Evolutionary conservation across 1,140 invertebrate genomes (phyloP).

Genomic region (Lepidurus packardi): DNA sequence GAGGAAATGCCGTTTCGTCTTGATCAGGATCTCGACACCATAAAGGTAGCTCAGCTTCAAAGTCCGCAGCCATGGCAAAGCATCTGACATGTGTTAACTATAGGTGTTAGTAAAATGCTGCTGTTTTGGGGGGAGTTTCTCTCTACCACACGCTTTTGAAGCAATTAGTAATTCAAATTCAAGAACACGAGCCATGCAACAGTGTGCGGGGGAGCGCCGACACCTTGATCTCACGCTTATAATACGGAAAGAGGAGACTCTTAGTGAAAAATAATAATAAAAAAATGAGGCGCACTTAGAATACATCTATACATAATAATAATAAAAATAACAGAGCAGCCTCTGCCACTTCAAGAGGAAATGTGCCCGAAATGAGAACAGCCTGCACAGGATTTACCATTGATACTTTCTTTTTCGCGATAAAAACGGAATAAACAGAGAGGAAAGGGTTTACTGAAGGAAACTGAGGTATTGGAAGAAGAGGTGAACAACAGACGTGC

Average conservation of each 20-base stretch:
- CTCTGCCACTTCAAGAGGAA: no score
- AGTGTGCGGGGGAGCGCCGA: slow-evolving; percentile 7
- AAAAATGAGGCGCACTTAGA: no score
- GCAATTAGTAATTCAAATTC: background rate
- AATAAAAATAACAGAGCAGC: no score
- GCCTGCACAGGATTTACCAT: no score
- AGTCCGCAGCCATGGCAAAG: slow-evolving; percentile 5
- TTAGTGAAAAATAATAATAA: no score
- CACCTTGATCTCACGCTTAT: background rate
- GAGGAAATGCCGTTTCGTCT: slow-evolving; percentile 38
- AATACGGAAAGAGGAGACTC: background rate
- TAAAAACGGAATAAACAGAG: no score
- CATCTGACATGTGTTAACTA: slow-evolving; percentile 7
- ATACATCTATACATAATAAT: no score
- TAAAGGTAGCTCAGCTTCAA: background rate
- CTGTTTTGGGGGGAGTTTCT: background rate
- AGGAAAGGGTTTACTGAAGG: background rate
- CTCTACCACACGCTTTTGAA: background rate
- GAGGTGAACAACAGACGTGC: slow-evolving; percentile 29
- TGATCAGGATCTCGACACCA: slow-evolving; percentile 12
- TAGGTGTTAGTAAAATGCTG: background rate
- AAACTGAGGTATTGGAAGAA: no score
- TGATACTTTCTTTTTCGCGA: no score
- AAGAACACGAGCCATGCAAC: background rate
- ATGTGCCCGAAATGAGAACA: no score